Evolutionary conservation across 2,113 vertebrate species (phyloP).

Genomic region (Lutjanus erythropterus): DNA sequence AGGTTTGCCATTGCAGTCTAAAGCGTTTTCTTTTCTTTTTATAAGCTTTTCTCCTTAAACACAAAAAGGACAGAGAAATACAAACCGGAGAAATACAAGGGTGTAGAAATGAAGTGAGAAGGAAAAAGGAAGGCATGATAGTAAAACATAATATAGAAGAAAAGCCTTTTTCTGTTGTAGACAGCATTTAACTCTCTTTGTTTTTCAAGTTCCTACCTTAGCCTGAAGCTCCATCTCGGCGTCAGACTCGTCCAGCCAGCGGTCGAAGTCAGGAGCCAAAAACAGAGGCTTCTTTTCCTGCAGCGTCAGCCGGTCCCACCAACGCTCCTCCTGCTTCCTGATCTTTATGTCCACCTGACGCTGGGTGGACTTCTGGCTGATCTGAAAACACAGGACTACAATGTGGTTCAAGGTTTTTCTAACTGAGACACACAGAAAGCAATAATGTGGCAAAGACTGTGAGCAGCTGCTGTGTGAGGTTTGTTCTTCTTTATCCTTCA

Average conservation of each 20-base stretch:
- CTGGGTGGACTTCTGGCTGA: slow-evolving; percentile 89
- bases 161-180: neutral
- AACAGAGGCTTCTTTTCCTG: slow-evolving; percentile 95
- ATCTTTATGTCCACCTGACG: slow-evolving; percentile 94
- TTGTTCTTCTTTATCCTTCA: neutral
- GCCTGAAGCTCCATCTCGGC: slow-evolving; percentile 95
- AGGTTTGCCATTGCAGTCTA: neutral
- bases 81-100: no score
- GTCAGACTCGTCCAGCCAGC: slow-evolving; percentile 97
- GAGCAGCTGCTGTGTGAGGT: neutral
- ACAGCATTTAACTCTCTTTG: neutral
- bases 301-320: slow-evolving; percentile 96
- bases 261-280: slow-evolving; percentile 94
- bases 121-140: no score
- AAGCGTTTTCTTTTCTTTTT: no score
- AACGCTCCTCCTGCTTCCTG: slow-evolving; percentile 89
- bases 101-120: no score
- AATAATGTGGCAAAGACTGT: no score
- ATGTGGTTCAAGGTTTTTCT: neutral
- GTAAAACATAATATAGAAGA: no score
- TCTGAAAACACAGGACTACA: slow-evolving; percentile 73
- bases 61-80: no score
- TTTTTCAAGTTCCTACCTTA: slow-evolving; percentile 85
- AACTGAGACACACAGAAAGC: neutral
- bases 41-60: no score